Evolutionary conservation across 2,113 vertebrate genomes (phyloP).

Genomic region (Pholis gunnellus): DNA sequence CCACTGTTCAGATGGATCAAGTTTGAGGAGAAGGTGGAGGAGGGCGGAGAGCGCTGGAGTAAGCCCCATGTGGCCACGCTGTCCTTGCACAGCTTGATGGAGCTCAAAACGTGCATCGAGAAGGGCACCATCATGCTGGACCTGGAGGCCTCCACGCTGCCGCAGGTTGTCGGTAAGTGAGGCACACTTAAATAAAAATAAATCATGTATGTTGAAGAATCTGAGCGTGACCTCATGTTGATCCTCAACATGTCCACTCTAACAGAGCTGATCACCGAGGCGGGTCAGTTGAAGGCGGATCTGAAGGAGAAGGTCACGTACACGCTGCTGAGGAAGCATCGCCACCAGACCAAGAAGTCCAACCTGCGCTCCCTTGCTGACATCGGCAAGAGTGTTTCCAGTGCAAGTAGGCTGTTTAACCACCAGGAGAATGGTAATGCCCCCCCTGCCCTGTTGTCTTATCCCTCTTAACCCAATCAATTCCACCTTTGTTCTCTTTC

Average conservation of each 20-base stretch:
- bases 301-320: conserved; percentile 96
- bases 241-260: neutral
- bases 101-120: conserved; percentile 94
- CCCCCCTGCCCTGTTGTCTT: conserved; percentile 45
- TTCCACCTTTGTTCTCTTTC: neutral
- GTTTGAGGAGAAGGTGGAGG: conserved; percentile 98
- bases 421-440: conserved; percentile 95
- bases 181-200: too few relatives aligned
- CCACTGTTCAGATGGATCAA: conserved; percentile 91
- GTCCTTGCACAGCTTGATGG: conserved; percentile 93
- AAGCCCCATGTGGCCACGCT: conserved; percentile 94
- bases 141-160: conserved; percentile 91
- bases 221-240: neutral
- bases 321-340: conserved; percentile 93
- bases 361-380: conserved; percentile 97
- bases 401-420: conserved; percentile 96
- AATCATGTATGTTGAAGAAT: neutral
- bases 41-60: conserved; percentile 97
- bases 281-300: conserved; percentile 89
- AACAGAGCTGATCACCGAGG: conserved; percentile 92
- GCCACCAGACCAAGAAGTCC: conserved; percentile 99
- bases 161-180: conserved; percentile 93
- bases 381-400: conserved; percentile 98
- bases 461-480: neutral
- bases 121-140: conserved; percentile 95